Percentiles rank a stretch among this genome's conserved stretches.
Evolutionary conservation across 2,888 invertebrate genomes (phyloP).

Genomic region (Drymonia ruficornis): DNA sequence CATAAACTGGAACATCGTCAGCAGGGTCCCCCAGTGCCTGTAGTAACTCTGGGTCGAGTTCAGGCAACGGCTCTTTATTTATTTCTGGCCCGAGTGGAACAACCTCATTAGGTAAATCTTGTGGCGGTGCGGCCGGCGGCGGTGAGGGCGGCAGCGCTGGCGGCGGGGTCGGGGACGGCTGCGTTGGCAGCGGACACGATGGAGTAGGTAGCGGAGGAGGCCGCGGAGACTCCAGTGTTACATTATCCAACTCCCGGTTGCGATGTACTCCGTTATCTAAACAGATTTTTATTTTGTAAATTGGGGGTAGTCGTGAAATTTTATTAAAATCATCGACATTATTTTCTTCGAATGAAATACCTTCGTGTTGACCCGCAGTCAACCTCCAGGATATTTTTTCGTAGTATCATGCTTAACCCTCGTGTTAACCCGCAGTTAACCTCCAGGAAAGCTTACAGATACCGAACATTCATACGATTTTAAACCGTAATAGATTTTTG

Average conservation of each 20-base stretch:
- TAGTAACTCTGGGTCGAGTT: conserved; percentile 17
- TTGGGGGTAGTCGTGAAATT: not conserved
- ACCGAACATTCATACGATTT: not conserved
- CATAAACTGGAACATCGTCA: conserved; percentile 16
- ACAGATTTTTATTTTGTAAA: no score
- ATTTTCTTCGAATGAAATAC: no score
- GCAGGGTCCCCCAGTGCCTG: conserved; percentile 16
- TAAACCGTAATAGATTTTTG: no score
- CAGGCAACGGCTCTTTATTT: not conserved
- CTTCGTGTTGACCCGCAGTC: conserved; percentile 3
- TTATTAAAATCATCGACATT: no score
- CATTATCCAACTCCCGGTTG: no score
- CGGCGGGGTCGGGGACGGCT: no score
- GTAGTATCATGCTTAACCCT: no score
- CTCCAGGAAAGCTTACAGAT: not conserved
- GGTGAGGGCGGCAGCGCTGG: not conserved
- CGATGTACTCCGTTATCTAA: no score
- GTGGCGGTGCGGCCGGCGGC: not conserved
- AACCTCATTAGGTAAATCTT: not conserved
- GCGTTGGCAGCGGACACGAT: no score
- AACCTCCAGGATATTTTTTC: no score
- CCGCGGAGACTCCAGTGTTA: no score
- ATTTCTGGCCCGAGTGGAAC: no score
- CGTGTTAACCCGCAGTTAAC: conserved; percentile 8
- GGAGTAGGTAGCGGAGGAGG: not conserved